Evolutionary conservation across 1,140 invertebrate genomes (phyloP).

Genomic region (Wasmannia auropunctata): DNA sequence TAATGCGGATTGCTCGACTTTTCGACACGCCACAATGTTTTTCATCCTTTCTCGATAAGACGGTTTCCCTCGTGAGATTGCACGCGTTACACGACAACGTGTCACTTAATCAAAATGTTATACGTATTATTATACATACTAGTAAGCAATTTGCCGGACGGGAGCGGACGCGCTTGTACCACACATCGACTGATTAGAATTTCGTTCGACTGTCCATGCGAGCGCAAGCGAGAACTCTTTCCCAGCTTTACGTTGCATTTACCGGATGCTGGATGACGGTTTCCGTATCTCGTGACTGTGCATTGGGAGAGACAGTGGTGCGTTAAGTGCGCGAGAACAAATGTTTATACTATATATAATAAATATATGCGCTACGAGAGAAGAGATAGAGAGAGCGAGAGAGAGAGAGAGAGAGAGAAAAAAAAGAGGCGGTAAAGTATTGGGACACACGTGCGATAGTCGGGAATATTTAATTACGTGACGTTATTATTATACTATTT

Average conservation of each 20-base stretch:
- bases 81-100: slow-evolving; percentile 63
- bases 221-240: slow-evolving; percentile 38
- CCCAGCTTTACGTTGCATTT: slow-evolving; percentile 54
- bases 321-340: slow-evolving; percentile 32
- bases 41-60: slow-evolving; percentile 68
- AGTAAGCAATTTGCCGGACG: slow-evolving; percentile 48
- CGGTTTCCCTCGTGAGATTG: slow-evolving; percentile 74
- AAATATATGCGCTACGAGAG: slow-evolving; percentile 39
- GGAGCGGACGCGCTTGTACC: slow-evolving; percentile 55
- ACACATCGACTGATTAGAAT: slow-evolving; percentile 73
- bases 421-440: slow-evolving; percentile 23
- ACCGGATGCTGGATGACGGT: slow-evolving; percentile 25
- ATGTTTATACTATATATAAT: slow-evolving; percentile 67
- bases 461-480: slow-evolving; percentile 18
- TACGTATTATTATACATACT: slow-evolving; percentile 66
- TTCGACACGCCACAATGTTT: slow-evolving; percentile 63
- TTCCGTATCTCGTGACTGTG: slow-evolving; percentile 49
- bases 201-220: slow-evolving; percentile 68
- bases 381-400: slow-evolving; percentile 1
- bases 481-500: slow-evolving; percentile 11
- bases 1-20: slow-evolving; percentile 66
- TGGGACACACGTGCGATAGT: slow-evolving; percentile 28
- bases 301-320: slow-evolving; percentile 27
- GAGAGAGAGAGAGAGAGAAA: not conserved
- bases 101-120: slow-evolving; percentile 75